Conservation (phyloP, 2,888 invertebrate species). For the Pammene fasciana region DNA sequence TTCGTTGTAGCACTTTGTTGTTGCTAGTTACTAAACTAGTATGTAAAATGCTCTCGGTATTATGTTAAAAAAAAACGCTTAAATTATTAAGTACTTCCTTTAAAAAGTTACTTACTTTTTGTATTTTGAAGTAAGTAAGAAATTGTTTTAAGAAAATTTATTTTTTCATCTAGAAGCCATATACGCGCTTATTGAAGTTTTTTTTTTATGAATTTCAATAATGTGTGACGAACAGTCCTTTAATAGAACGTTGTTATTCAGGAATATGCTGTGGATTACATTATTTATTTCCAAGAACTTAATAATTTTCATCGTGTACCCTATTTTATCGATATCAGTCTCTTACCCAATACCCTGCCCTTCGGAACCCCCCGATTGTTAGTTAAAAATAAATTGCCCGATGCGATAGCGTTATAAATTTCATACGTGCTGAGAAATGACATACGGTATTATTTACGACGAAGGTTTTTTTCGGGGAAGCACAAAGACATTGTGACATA, state of each 20-base stretch:
- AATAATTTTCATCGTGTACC: neutral
- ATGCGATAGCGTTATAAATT: slow-evolving; percentile 78
- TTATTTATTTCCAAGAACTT: neutral
- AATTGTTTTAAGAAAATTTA: too few relatives aligned
- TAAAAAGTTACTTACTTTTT: too few relatives aligned
- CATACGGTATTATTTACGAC: slow-evolving; percentile 83
- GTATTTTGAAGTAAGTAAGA: too few relatives aligned
- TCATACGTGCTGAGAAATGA: slow-evolving; percentile 84
- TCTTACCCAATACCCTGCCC: slow-evolving; percentile 19
- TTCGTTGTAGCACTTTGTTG: neutral
- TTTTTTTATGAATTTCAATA: too few relatives aligned
- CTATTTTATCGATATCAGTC: slow-evolving; percentile 22
- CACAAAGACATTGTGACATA: slow-evolving; percentile 80
- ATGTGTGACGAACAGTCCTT: too few relatives aligned
- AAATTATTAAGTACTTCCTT: too few relatives aligned
- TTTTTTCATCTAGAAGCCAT: too few relatives aligned
- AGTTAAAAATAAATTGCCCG: slow-evolving; percentile 81
- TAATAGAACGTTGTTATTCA: too few relatives aligned
- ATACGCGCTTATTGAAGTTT: too few relatives aligned
- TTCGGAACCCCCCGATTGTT: slow-evolving; percentile 30
- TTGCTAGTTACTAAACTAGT: neutral
- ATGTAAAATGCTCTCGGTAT: too few relatives aligned
- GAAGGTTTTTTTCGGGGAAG: slow-evolving; percentile 70
- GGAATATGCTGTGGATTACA: neutral
- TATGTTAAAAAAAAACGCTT: too few relatives aligned